Evolutionary conservation across 92 coral and sea anemone genomes (phyloP), one percentile per base, ranked within the genome.

Genomic region (Montipora capitata): DNA sequence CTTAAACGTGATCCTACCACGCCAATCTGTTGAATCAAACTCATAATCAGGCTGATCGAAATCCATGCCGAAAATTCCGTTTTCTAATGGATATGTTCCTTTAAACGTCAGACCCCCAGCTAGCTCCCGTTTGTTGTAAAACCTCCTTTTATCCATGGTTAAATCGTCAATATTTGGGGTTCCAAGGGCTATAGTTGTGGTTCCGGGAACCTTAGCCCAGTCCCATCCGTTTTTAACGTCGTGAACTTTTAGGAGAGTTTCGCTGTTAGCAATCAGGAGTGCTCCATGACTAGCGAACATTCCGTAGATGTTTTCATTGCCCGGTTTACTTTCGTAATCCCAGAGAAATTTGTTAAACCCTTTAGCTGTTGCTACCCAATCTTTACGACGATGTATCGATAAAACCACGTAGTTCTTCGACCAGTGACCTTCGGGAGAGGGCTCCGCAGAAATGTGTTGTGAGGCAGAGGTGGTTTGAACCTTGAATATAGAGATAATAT

Each of bases 371-470:
- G 89, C 98, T 38, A 82, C 90, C 98, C 98, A 95, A 61, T 82
- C 87, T 6, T 73, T 59, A 12, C 98, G 94, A 7, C 98, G 86
- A 39, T 93, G 98, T 67, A 95, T 79, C 0, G 94, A 85, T 12
- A 93, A 68, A 15, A 92, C 96, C 2, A 96, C 98, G 76, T 88
- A 93, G 74, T 91, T 93, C 82, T 90, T 88, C 56, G 91, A 86
- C 98, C 98, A 95, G 89, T 95, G 94, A 10, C 98, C 98, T 11
- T 56, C 80, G 7, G 98, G 98, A 27, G 96, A 78, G 54, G 63
- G 62, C 61, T 95, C 98, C 10, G 92, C 64, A 41, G 49, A 35
- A 14, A 82, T 63, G 42, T 85, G 16, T 40, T 51, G 1, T 5
- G 51, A 67, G 0, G 12, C 42, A 12, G 85, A 85, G 62, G 38